Evolutionary conservation across 2,797 vertebrate species (phyloP).

Genomic region (Gymnopithys bicolor): DNA sequence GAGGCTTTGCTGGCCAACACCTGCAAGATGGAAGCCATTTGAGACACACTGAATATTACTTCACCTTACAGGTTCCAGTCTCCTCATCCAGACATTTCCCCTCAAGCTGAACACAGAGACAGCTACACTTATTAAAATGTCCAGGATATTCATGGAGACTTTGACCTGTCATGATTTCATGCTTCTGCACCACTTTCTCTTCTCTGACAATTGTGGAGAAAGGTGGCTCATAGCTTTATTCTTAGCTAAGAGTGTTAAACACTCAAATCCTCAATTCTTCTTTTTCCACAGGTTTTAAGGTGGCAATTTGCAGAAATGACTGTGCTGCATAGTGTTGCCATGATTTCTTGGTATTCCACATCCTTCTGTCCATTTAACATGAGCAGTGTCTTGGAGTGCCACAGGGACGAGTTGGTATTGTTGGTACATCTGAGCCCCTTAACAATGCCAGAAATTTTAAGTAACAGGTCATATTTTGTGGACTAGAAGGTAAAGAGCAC

Average conservation of each 20-base stretch:
- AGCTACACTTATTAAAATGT: background rate
- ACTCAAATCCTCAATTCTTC: background rate
- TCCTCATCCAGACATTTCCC: background rate
- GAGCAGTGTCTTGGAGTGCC: rapidly evolving
- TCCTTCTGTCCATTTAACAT: background rate
- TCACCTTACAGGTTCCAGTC: background rate
- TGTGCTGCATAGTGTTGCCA: background rate
- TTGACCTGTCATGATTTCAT: background rate
- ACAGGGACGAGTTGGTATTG: background rate
- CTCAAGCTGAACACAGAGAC: background rate
- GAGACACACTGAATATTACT: background rate
- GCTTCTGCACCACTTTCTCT: background rate
- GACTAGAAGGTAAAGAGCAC: background rate
- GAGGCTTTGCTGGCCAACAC: background rate
- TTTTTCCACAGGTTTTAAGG: background rate
- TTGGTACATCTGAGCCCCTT: background rate
- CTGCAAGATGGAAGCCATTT: background rate
- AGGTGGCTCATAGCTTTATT: background rate
- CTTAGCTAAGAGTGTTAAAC: background rate
- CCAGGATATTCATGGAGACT: background rate
- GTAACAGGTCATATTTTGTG: background rate
- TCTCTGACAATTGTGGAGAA: background rate
- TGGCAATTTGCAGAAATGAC: background rate
- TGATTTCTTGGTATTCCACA: background rate
- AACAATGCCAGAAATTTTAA: background rate